Evolutionary conservation across 2,113 vertebrate genomes (phyloP).

Genomic region (Ochotona princeps): DNA sequence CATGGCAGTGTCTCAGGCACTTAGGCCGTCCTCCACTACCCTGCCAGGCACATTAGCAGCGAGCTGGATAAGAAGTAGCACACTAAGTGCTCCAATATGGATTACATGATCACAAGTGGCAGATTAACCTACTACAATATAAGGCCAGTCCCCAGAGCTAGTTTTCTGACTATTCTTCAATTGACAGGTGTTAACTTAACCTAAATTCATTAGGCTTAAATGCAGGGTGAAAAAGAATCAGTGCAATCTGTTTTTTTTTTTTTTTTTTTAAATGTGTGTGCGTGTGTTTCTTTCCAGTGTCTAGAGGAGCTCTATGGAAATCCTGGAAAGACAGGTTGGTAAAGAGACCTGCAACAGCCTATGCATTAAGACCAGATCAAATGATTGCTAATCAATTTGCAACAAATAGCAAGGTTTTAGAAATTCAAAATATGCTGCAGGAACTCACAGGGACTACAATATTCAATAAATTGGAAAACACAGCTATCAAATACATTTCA

Average conservation of each 20-base stretch:
- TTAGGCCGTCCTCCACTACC: too few species aligned
- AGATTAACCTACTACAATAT: too few species aligned
- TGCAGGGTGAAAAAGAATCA: conserved; percentile 30
- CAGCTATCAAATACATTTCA: conserved; percentile 80
- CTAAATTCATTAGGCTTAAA: background rate
- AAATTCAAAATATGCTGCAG: conserved; percentile 79
- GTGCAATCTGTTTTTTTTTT: background rate
- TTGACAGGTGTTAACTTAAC: background rate
- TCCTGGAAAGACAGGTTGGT: conserved; percentile 77
- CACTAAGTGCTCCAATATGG: too few species aligned
- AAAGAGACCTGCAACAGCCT: conserved; percentile 68
- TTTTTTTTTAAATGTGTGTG: background rate
- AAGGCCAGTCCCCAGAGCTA: too few species aligned
- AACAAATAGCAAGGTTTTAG: conserved; percentile 64
- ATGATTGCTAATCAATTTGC: conserved; percentile 73
- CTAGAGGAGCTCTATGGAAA: conserved; percentile 74
- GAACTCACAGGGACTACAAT: conserved; percentile 70
- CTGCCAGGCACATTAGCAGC: too few species aligned
- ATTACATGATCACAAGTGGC: too few species aligned
- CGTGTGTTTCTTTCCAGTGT: conserved; percentile 55
- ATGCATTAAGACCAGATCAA: conserved; percentile 75
- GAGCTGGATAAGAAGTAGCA: too few species aligned
- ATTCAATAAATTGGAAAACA: conserved; percentile 78
- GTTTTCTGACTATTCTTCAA: conserved; percentile 18
- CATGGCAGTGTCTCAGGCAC: too few species aligned